Conservation (phyloP, 2,888 invertebrate genomes). For the Abrostola triplasia region DNA sequence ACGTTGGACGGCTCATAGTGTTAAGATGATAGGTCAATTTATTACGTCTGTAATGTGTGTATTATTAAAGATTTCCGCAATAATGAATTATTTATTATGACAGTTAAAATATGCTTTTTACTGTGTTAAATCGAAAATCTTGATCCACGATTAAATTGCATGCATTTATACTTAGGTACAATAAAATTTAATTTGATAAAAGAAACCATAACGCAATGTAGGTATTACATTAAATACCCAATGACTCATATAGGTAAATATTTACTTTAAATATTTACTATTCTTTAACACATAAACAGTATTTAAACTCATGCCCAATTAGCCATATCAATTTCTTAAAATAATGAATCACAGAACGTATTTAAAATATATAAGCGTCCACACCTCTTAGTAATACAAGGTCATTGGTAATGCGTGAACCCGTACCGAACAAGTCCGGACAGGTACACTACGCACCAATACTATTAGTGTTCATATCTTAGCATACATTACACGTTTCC, state of each 20-base stretch:
- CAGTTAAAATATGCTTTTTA: conserved; percentile 9
- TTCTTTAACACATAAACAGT: too few relatives aligned
- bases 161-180: too few relatives aligned
- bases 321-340: too few relatives aligned
- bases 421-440: conserved; percentile 65
- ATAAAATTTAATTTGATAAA: too few relatives aligned
- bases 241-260: too few relatives aligned
- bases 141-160: too few relatives aligned
- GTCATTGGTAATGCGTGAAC: conserved; percentile 62
- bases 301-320: too few relatives aligned
- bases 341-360: background rate
- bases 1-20: conserved; percentile 48
- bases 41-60: conserved; percentile 20
- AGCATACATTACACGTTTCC: conserved; percentile 8
- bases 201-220: too few relatives aligned
- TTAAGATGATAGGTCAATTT: conserved; percentile 42
- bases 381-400: conserved; percentile 42
- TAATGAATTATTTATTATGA: conserved; percentile 25
- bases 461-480: conserved; percentile 10
- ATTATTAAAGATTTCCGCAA: conserved; percentile 44
- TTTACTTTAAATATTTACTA: too few relatives aligned
- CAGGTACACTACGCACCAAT: conserved; percentile 58
- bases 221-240: too few relatives aligned
- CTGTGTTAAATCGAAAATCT: too few relatives aligned
- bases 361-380: conserved; percentile 47